Base-by-base conservation (phyloP, 1,140 invertebrate species). In the Plectrocnemia conspersa region DNA sequence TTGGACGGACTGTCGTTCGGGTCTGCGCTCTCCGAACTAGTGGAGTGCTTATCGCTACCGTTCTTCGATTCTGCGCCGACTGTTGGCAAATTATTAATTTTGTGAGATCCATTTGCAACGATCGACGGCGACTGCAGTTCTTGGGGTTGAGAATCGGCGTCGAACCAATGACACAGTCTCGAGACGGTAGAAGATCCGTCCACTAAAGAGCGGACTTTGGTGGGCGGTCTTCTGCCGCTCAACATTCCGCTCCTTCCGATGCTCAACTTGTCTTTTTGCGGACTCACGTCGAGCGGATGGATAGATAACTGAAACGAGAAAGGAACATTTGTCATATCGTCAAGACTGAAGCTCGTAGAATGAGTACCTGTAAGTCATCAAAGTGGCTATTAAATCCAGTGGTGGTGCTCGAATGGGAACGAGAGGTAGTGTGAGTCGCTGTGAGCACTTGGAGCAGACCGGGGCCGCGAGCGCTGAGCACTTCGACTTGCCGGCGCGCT, bases 371-470 rank as follows among this genome's bases (percentile, higher is more conserved):
- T 16, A 61, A 32, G 36, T 57, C 59, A 32, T 57, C 59, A 38
- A 61, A 61, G 41, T 57, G 45, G 29, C 23, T 46, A 23, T 58
- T 32, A 23, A 50, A 50, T n/a, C 25, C 32, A 11, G 72, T 71
- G 2, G 71, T 68, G 7, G 69, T 68, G 0, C 68, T 68, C 2
- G 72, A 62, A 1, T 72, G 65, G 35, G 72, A 69, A 58, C 71
- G 71, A 40, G 72, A 74, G 1, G 71, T 68, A 18, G 74, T 72
- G 21, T 72, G 66, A 59, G 73, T 64, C 3, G 74, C 73, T 10
- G 68, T 52, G 36, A 57, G 66, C 45, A 76, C 66, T 5, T 66
- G 64, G 3, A 72, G 64, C 7, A 71, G 64, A 1, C 73, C 73
- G 4, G 73, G 72, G 15, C 62, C 69, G 52, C 68, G 73, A 0